Evolutionary conservation across 2,113 vertebrate genomes (phyloP).

Genomic region (Poecilia latipinna): DNA sequence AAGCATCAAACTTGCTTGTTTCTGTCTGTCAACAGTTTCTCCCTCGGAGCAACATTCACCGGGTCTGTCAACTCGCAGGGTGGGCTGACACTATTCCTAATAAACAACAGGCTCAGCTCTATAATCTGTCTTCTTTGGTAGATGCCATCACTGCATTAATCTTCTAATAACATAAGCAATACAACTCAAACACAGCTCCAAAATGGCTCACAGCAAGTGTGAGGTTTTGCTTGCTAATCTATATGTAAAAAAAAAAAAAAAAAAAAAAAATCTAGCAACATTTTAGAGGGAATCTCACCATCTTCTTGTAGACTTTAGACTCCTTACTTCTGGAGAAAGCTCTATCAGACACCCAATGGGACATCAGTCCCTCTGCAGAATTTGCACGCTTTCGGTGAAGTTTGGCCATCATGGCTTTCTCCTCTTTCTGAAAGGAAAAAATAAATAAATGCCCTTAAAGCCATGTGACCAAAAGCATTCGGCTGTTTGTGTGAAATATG

Average conservation of each 20-base stretch:
- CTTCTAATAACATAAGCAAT: not conserved
- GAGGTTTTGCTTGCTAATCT: not conserved
- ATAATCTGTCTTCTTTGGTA: not conserved
- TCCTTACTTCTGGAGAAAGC: conserved; percentile 92
- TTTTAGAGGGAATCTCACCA: conserved; percentile 84
- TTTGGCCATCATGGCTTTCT: conserved; percentile 94
- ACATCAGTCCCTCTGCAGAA: conserved; percentile 89
- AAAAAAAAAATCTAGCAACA: conserved; percentile 4
- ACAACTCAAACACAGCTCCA: not conserved
- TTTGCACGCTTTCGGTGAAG: conserved; percentile 90
- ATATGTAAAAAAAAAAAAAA: not conserved
- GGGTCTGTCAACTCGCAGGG: not conserved
- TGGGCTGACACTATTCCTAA: not conserved
- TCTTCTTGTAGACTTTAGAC: conserved; percentile 95
- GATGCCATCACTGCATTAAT: not conserved
- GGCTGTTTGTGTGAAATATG: conserved; percentile 56
- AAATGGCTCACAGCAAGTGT: too few species aligned
- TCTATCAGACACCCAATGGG: conserved; percentile 92
- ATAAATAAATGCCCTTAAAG: conserved; percentile 32
- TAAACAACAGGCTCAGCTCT: not conserved
- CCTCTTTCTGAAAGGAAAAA: conserved; percentile 87
- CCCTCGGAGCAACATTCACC: not conserved
- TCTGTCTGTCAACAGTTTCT: not conserved
- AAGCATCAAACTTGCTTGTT: not conserved
- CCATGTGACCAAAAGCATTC: conserved; percentile 54